Conservation (phyloP, 1,140 invertebrate genomes). For the Vanessa tameamea region DNA sequence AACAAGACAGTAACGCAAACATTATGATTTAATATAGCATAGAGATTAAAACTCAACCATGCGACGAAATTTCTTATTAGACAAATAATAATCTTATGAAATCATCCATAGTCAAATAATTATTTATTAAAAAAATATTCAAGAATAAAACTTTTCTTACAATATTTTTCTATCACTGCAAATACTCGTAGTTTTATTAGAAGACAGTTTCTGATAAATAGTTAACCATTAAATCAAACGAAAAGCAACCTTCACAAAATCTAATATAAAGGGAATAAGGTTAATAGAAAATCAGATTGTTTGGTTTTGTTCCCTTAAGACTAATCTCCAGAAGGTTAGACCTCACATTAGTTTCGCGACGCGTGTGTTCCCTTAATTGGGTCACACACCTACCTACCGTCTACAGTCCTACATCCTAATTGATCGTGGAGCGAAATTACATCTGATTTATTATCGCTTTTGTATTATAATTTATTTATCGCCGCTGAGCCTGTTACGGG, state of each 20-base stretch:
- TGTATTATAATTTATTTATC: constrained; percentile 25
- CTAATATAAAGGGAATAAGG: constrained; percentile 45
- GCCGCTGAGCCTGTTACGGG: constrained; percentile 13
- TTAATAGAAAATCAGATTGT: constrained; percentile 56
- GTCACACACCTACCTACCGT: constrained; percentile 55
- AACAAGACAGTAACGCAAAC: no score
- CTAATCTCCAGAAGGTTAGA: constrained; percentile 61
- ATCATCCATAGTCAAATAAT: no score
- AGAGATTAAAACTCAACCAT: no score
- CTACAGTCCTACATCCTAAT: constrained; percentile 54
- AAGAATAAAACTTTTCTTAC: no score
- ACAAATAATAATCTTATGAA: no score
- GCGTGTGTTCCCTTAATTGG: constrained; percentile 68
- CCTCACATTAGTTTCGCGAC: constrained; percentile 62
- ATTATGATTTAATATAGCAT: no score
- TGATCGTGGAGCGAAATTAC: constrained; percentile 57
- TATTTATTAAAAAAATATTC: no score
- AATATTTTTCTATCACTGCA: no score
- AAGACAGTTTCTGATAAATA: neutral
- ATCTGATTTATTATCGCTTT: constrained; percentile 45
- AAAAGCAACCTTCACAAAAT: constrained; percentile 23
- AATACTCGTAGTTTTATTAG: no score
- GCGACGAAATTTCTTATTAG: no score
- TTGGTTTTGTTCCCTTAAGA: constrained; percentile 54
- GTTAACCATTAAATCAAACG: neutral